Base-by-base conservation (phyloP, 1,140 invertebrate species). In the Platyscapa corneri region DNA sequence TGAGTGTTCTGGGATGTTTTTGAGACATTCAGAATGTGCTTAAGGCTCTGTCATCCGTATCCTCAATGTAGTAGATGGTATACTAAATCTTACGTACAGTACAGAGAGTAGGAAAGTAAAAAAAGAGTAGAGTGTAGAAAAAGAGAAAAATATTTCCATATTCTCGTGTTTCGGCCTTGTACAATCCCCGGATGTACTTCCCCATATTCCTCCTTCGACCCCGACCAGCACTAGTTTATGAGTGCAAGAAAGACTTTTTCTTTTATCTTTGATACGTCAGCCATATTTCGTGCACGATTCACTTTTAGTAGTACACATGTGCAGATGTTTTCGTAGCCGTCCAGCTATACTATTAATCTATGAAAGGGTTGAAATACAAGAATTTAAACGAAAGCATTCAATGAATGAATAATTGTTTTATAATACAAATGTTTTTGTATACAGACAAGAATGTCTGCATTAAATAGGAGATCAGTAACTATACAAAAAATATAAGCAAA, bases 371-470 rank as follows among this genome's bases (percentile, higher is more conserved):
- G 23, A 14, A 32, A 30, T 32, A 34, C 30, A 37, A 79, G 75
- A 67, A 84, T 85, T 53, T 80, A 80, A 65, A 67, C 83, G 60
- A 85, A 60, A 85, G 46, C 49, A 32, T 2, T 30, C 77, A n/a
- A 10, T 79, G 76, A 80, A 85, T 84, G 82, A 84, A 84, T 78
- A 84, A 84, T 84, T 67, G 34, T 42, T n/a, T 37, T 16, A 18
- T n/a, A 10, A 8, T 14, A 32, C n/a, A n/a, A n/a, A n/a, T n/a
- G n/a, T n/a, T n/a, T n/a, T n/a, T 56, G 75, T 23, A 1, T 37
- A 18, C 12, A 23, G 23, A 60, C 20, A 14, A 20, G 23, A 6
- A 60, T 27, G 56, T 60, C 23, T 60, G 56, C 56, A 60, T 60
- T 10, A 27, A 27, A 27, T 6, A 23, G 56, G 56, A 10, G 27